A percentile compares a stretch with the other conserved stretches of the same genome.
These are phyloP conservation scores for Bergia sp. DNA, from an alignment of 92 coral and sea anemone genomes.

Conservation along the genomic window DNA sequence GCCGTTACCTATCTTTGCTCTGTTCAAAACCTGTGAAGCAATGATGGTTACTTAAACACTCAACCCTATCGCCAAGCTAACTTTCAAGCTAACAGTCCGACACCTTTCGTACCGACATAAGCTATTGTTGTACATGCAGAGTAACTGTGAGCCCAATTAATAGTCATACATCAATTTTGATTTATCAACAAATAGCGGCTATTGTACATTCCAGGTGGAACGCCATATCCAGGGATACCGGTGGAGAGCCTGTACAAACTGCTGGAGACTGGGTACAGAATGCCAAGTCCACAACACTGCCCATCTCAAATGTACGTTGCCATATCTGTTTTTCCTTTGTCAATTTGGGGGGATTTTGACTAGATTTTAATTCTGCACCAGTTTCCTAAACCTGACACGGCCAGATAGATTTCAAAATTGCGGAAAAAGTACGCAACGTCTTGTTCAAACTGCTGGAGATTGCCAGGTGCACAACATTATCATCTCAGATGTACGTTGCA, in stretches of 20 bases:
- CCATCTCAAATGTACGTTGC: neutral
- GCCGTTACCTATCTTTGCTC: too few species aligned
- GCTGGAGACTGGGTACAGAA: constrained; percentile 29
- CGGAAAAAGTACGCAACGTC: too few species aligned
- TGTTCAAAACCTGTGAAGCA: too few species aligned
- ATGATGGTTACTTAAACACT: too few species aligned
- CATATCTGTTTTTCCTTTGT: too few species aligned
- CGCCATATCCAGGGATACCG: constrained; percentile 22
- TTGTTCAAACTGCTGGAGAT: constrained; percentile 8
- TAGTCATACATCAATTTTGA: neutral
- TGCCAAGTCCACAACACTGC: constrained; percentile 29
- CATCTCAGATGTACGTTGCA: constrained; percentile 10
- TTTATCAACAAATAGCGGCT: neutral
- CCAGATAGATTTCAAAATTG: too few species aligned
- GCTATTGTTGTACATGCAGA: neutral
- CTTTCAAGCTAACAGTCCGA: too few species aligned
- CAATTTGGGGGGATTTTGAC: too few species aligned
- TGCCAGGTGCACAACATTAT: constrained; percentile 19
- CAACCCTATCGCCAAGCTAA: too few species aligned
- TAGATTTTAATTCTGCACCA: too few species aligned
- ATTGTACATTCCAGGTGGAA: neutral
- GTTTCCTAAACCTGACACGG: too few species aligned
- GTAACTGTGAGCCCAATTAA: neutral
- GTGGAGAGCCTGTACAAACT: constrained; percentile 20
- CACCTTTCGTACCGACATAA: neutral